These are phyloP conservation scores for Harpalus rufipes DNA, from an alignment of 2,888 invertebrate genomes.

Conservation along the genomic window DNA sequence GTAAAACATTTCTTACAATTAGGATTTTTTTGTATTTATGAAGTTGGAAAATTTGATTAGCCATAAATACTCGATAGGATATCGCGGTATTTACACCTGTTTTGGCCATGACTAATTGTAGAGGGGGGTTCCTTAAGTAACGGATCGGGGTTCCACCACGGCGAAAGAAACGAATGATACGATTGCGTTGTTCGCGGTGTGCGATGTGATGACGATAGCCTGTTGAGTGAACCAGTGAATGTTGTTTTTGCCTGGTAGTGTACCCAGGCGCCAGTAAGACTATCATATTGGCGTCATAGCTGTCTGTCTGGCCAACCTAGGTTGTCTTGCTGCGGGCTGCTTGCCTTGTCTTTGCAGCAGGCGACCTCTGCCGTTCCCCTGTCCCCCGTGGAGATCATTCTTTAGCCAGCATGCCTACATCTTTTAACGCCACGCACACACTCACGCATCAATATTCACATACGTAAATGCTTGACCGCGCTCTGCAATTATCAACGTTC, in stretches of 20 bases:
- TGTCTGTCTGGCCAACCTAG: conserved; percentile 74
- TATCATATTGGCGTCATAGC: conserved; percentile 78
- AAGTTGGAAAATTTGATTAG: conserved; percentile 9
- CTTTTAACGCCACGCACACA: conserved; percentile 58
- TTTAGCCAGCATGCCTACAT: conserved; percentile 68
- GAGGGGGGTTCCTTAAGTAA: conserved; percentile 50
- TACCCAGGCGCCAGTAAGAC: conserved; percentile 77
- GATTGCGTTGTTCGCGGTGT: conserved; percentile 58
- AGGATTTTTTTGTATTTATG: neutral
- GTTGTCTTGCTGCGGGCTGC: conserved; percentile 64
- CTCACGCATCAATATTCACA: conserved; percentile 54
- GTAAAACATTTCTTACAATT: neutral
- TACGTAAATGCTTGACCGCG: conserved; percentile 48
- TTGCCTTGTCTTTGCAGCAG: conserved; percentile 70
- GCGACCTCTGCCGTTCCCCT: conserved; percentile 73
- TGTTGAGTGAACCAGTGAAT: conserved; percentile 64
- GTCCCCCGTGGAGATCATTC: conserved; percentile 70
- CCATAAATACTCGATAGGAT: conserved; percentile 45
- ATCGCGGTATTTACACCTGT: conserved; percentile 64
- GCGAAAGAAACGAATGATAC: conserved; percentile 55
- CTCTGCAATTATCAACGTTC: conserved; percentile 2
- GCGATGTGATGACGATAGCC: conserved; percentile 58
- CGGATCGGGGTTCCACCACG: conserved; percentile 52
- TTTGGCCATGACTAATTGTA: conserved; percentile 62
- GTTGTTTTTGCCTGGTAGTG: conserved; percentile 76